Evolutionary conservation across 2,113 vertebrate genomes (phyloP), one percentile per base, ranked within the genome.

Genomic region (Syrrhaptes paradoxus): DNA sequence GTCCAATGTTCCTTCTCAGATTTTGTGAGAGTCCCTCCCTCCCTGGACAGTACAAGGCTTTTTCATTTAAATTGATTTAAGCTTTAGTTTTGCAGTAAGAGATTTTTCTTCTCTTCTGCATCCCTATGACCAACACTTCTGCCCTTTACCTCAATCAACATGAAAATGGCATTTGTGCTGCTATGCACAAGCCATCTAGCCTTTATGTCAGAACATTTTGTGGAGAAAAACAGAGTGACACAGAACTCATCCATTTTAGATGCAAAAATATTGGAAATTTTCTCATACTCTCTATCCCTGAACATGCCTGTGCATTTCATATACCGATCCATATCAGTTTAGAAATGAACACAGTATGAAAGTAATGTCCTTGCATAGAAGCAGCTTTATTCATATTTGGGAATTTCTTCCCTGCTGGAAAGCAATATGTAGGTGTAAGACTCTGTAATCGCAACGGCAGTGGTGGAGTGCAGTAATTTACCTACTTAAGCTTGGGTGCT

Each of bases 71-170:
- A 89, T 68, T 54, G 58, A 75, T 93, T 94, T 89, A 93, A 82
- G 77, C 74, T 91, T 90, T 62, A 72, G 58, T 85, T 97, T 89
- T 62, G 49, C 78, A 85, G 51, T 21, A 87, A 73, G 66, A 74
- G 54, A 89, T 91, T 92, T 29, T 74, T 78, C 57, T 84, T 93
- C 43, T 88, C 72, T 87, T 74, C 86, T 89, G 89, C 74, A 85
- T 61, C 54, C 28, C 74, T 45, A 32, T 5, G 11, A 93, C 91
- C 89, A 94, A 58, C 41, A 43, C 17, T 75, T 84, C 77, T 96
- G 95, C 91, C 96, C 96, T 96, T 91, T 93, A 93, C 66, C 66
- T 96, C 94, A 92, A 72, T 94, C 94, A 97, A 95, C 77, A 89
- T 57, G 70, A 91, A 82, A 95, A 96, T 91, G 77, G 84, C 76